These are phyloP conservation scores for Coremacera marginata DNA, from an alignment of 2,888 invertebrate genomes.

Conservation along the genomic window DNA sequence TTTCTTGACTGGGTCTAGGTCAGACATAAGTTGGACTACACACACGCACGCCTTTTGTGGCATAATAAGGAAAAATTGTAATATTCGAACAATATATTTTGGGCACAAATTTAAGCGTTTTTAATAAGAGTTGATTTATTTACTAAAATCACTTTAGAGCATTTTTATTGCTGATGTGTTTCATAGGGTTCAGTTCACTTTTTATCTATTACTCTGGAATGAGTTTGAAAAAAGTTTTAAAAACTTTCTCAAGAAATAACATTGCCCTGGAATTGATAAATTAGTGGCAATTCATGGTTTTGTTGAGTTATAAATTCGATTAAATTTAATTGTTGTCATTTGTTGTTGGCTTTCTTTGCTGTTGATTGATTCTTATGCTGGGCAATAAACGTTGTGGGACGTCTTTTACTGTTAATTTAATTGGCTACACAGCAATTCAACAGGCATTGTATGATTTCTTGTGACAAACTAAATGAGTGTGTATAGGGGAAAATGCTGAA, in stretches of 20 bases:
- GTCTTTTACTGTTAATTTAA: slow-evolving; percentile 19
- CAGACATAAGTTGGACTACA: background rate
- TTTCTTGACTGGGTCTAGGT: background rate
- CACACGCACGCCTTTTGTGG: background rate
- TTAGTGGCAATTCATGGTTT: background rate
- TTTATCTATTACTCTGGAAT: too few relatives aligned
- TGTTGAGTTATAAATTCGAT: slow-evolving; percentile 3
- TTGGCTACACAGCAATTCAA: background rate
- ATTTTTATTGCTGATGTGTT: background rate
- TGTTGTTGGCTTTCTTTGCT: slow-evolving; percentile 6
- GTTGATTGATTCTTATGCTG: background rate
- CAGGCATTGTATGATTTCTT: background rate
- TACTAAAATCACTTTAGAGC: too few relatives aligned
- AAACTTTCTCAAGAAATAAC: background rate
- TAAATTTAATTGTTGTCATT: slow-evolving; percentile 14
- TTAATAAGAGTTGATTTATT: background rate
- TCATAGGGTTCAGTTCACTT: too few relatives aligned
- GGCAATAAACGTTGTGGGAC: background rate
- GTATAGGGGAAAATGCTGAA: background rate
- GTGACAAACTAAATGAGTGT: background rate
- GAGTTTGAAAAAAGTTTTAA: background rate
- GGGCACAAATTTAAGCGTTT: background rate
- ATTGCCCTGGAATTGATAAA: background rate
- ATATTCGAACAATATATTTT: background rate
- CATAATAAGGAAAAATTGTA: too few relatives aligned